Evolutionary conservation across 2,888 invertebrate species (phyloP).

Genomic region (Crepidodera aurea): DNA sequence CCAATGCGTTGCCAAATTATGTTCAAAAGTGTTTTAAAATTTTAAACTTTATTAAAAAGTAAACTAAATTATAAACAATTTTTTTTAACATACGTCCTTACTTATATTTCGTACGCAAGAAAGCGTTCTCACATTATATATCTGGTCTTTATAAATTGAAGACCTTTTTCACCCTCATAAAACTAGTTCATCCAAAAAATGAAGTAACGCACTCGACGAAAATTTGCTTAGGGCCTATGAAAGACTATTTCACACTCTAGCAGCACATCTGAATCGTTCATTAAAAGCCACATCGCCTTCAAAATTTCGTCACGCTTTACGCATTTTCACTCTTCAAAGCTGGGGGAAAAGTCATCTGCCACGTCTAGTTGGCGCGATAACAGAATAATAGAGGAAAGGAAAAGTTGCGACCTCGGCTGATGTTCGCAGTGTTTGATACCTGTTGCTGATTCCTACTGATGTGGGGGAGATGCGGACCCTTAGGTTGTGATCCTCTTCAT

Average conservation of each 20-base stretch:
- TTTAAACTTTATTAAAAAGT: too few relatives aligned
- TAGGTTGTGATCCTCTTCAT: neutral
- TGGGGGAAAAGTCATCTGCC: conserved; percentile 28
- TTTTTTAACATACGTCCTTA: too few relatives aligned
- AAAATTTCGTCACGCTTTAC: conserved; percentile 27
- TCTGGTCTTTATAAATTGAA: too few relatives aligned
- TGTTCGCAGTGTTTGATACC: conserved; percentile 35
- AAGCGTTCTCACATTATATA: too few relatives aligned
- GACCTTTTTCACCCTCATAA: neutral
- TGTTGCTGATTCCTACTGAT: conserved; percentile 42
- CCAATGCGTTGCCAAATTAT: too few relatives aligned
- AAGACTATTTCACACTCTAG: conserved; percentile 15
- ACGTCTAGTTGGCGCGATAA: conserved; percentile 30
- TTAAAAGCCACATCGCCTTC: conserved; percentile 17
- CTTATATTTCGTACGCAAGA: too few relatives aligned
- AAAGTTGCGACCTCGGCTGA: conserved; percentile 39
- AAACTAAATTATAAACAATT: too few relatives aligned
- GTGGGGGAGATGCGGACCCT: neutral
- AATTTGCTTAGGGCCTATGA: conserved; percentile 5
- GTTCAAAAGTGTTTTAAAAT: too few relatives aligned
- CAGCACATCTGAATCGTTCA: conserved; percentile 20
- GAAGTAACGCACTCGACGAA: neutral
- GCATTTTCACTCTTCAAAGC: conserved; percentile 24
- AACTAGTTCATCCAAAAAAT: conserved; percentile 7
- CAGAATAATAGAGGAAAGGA: conserved; percentile 32